Evolutionary conservation across 1,140 invertebrate species (phyloP), one percentile per base, ranked within the genome.

Genomic region (Tetramorium parvispinum): DNA sequence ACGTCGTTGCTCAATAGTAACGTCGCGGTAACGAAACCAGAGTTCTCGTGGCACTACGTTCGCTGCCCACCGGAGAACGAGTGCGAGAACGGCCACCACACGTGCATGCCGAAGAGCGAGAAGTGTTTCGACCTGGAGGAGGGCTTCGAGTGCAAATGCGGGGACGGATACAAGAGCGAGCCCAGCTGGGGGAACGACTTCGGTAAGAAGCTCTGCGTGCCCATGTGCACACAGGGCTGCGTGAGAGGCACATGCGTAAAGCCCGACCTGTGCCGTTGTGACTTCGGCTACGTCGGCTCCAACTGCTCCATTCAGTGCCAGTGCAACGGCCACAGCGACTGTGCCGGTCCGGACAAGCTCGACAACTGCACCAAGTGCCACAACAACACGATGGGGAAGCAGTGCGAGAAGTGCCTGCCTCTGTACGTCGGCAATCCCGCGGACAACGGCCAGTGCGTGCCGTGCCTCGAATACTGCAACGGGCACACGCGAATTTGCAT

Each of bases 261-360:
- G 90, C 99, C 99, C 40, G 97, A 99, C 92, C 95, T 96, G 16
- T 99, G 99, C 93, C 95, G 96, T 57, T 99, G 99, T 94, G 97
- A 99, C 95, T 99, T 99, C 95, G 98, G 98, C 63, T 99, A 98
- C 94, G 98, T 99, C 32, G 98, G 98, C 66, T 96, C 97, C 78
- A 98, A 99, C 95, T 99, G 99, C 94, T 98, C 97, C 75, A 98
- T 98, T 63, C 97, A 98, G 93, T 99, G 99, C 93, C 96, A 98
- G 92, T 99, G 99, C 94, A 99, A 99, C 94, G 98, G 98, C 0
- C 98, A 99, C 95, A 97, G 98, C 77, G 97, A 99, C 91, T 99
- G 99, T 94, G 97, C 96, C 87, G 98, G 98, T 16, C 97, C 97
- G 5, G 97, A 98, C 92, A 97, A 97, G 89, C 96, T 98, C 63